phyloP scores from a whole-genome alignment of 1,140 invertebrate species.

The Cydia strobilella region DNA sequence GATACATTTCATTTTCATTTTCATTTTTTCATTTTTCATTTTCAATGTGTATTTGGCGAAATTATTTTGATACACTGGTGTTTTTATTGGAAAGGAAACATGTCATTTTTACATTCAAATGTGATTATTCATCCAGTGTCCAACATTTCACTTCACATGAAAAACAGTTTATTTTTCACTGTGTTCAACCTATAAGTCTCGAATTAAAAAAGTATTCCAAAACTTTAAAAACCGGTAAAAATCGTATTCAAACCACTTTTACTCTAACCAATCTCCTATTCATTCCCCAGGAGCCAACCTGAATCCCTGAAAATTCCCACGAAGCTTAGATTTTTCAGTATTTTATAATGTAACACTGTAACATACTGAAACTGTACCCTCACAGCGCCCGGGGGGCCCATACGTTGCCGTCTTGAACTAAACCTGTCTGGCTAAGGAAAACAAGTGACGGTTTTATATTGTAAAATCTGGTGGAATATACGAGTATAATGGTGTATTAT shows the following conservation, averaged over 20 bases:
- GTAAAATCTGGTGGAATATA: not conserved
- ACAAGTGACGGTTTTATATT: conserved; percentile 7
- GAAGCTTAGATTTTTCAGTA: conserved; percentile 24
- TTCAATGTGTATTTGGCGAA: too few relatives aligned
- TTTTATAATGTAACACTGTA: conserved; percentile 26
- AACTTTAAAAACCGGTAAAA: too few relatives aligned
- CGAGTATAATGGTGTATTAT: not conserved
- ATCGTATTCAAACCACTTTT: not conserved
- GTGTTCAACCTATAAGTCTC: too few relatives aligned
- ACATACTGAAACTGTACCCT: conserved; percentile 25
- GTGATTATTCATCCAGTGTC: too few relatives aligned
- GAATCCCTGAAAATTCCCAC: not conserved
- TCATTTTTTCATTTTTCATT: too few relatives aligned
- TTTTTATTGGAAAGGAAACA: too few relatives aligned
- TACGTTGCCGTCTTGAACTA: conserved; percentile 9
- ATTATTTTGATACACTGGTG: too few relatives aligned
- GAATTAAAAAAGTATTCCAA: too few relatives aligned
- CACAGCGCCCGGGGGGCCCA: not conserved
- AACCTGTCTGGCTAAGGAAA: conserved; percentile 22
- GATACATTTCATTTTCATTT: too few relatives aligned
- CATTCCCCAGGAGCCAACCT: not conserved
- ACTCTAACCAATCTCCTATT: not conserved
- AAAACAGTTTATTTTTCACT: too few relatives aligned
- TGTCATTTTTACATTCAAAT: too few relatives aligned
- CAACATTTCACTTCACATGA: too few relatives aligned